phyloP scores from a whole-genome alignment of 2,113 vertebrate species.

The Passer montanus region DNA sequence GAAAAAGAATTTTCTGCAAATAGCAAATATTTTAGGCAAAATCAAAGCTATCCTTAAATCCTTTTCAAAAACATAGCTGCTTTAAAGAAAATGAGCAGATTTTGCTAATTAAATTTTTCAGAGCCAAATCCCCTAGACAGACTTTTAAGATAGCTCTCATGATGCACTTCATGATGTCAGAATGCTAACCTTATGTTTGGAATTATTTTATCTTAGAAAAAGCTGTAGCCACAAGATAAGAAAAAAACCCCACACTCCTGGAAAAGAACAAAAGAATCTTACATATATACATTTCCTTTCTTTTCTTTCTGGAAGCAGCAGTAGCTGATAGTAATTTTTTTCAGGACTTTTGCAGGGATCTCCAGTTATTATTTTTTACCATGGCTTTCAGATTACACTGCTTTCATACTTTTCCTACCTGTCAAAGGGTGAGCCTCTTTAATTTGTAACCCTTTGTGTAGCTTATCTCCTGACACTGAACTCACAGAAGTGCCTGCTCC shows the following conservation, averaged over 20 bases:
- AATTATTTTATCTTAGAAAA: constrained; percentile 35
- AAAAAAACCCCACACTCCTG: not conserved
- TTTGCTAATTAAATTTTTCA: not conserved
- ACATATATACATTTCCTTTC: not conserved
- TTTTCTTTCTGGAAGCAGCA: not conserved
- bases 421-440: not conserved
- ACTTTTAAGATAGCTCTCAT: not conserved
- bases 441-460: constrained; percentile 18
- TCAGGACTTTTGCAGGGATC: not conserved
- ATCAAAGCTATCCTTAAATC: not conserved
- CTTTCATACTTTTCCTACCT: not conserved
- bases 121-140: not conserved
- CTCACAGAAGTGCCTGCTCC: not conserved
- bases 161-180: not conserved
- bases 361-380: not conserved
- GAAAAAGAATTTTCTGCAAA: not conserved
- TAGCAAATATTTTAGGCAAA: not conserved
- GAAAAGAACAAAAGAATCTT: not conserved
- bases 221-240: constrained; percentile 37
- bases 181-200: not conserved
- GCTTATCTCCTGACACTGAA: not conserved
- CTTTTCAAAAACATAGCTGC: not conserved
- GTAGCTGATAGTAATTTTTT: not conserved
- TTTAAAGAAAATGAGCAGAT: not conserved
- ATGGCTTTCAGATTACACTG: constrained; percentile 1